These are phyloP conservation scores for Neogale vison DNA, from an alignment of 2,113 vertebrate species.

Conservation along the genomic window DNA sequence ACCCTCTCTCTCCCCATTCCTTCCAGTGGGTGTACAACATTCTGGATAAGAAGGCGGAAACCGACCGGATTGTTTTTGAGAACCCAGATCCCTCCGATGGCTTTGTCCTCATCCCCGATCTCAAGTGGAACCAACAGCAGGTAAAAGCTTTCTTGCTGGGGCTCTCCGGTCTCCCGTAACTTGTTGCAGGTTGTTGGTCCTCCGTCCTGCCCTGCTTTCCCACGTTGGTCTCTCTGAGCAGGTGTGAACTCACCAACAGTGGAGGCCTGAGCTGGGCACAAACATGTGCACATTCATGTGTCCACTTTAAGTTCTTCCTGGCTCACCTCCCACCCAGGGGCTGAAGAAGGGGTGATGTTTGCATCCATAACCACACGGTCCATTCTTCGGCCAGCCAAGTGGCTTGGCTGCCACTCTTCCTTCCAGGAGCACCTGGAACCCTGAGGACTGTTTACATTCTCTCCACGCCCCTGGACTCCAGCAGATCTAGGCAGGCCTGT, in stretches of 20 bases:
- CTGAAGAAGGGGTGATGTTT: neutral
- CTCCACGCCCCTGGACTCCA: neutral
- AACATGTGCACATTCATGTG: neutral
- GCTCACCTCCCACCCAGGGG: neutral
- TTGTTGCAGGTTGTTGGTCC: neutral
- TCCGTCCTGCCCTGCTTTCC: neutral
- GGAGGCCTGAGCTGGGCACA: neutral
- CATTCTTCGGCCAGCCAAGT: neutral
- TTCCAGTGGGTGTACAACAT: conserved; percentile 98
- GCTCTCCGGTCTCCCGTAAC: neutral
- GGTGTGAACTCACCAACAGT: neutral
- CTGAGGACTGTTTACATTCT: neutral
- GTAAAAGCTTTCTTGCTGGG: conserved; percentile 76
- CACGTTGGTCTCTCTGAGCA: neutral
- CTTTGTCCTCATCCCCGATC: conserved; percentile 95
- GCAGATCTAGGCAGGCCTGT: neutral
- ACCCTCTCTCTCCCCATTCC: neutral
- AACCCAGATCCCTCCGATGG: conserved; percentile 90
- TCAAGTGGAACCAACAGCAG: conserved; percentile 98
- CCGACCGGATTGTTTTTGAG: conserved; percentile 92
- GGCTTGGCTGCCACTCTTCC: neutral
- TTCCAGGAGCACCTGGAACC: neutral
- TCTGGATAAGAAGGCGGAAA: conserved; percentile 96
- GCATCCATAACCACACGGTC: accelerated
- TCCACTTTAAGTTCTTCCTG: neutral